A percentile compares a stretch with the other conserved stretches of the same genome.
These are phyloP conservation scores for Crambe crambe DNA, from an alignment of 37 sponge, comb jelly and placozoan genomes.

Conservation along the genomic window DNA sequence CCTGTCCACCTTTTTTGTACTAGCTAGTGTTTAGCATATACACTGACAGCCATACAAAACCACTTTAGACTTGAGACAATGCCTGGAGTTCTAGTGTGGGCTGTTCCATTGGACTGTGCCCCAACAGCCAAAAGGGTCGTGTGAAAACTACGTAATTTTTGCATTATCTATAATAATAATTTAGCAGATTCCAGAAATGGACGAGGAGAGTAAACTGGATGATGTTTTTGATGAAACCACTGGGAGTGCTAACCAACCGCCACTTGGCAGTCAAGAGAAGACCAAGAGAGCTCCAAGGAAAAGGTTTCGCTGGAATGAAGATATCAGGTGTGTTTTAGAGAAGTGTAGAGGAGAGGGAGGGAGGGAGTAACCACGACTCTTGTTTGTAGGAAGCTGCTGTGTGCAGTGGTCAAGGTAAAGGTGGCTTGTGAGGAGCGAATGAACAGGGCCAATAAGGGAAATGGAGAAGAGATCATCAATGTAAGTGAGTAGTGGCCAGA, in stretches of 20 bases:
- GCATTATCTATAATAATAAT: too few species aligned
- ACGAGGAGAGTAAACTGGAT: slow-evolving; percentile 29
- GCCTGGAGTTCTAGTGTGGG: too few species aligned
- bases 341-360: too few species aligned
- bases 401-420: slow-evolving; percentile 52
- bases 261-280: slow-evolving; percentile 14
- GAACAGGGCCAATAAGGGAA: not conserved
- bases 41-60: too few species aligned
- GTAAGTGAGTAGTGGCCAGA: slow-evolving; percentile 3
- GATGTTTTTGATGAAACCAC: slow-evolving; percentile 40
- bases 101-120: too few species aligned
- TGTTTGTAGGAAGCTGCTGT: slow-evolving; percentile 53
- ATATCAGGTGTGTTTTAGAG: not conserved
- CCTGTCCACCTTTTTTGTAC: too few species aligned
- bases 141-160: too few species aligned
- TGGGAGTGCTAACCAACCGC: not conserved
- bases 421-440: slow-evolving; percentile 48
- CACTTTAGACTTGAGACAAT: too few species aligned
- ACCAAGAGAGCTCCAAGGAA: slow-evolving; percentile 51
- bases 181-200: not conserved
- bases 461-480: slow-evolving; percentile 55
- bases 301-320: slow-evolving; percentile 60
- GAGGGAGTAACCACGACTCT: too few species aligned
- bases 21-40: too few species aligned
- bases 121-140: too few species aligned